These are phyloP conservation scores for Athripsodes cinereus DNA, from an alignment of 2,888 invertebrate genomes.

Conservation along the genomic window DNA sequence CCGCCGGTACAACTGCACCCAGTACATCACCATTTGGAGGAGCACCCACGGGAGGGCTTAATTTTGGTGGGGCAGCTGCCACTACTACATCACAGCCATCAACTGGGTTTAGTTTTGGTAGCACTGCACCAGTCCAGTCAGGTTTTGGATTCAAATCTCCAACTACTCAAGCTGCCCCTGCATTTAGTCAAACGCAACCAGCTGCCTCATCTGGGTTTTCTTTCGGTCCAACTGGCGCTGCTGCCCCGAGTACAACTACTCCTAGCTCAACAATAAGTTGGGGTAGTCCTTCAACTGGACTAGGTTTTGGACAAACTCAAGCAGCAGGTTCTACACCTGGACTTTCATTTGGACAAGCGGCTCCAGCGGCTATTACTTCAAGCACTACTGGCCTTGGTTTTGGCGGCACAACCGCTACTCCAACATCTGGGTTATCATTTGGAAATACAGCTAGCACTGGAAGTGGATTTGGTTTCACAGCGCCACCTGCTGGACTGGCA, in stretches of 20 bases:
- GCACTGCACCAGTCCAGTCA: background rate
- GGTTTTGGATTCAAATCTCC: conserved; percentile 15
- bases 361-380: conserved; percentile 2
- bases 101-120: conserved; percentile 2
- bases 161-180: conserved; percentile 5
- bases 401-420: background rate
- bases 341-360: conserved; percentile 11
- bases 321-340: background rate
- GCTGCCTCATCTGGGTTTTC: background rate
- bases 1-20: too few species aligned
- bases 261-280: conserved; percentile 1
- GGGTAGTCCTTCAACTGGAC: background rate
- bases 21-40: conserved; percentile 21
- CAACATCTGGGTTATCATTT: background rate
- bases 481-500: conserved; percentile 11
- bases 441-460: background rate
- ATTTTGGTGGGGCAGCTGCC: conserved; percentile 8
- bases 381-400: background rate
- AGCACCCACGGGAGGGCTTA: conserved; percentile 1
- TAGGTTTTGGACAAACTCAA: conserved; percentile 8
- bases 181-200: conserved; percentile 5
- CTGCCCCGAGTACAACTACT: conserved; percentile 3
- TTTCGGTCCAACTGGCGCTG: background rate
- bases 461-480: conserved; percentile 5
- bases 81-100: conserved; percentile 4